Percentiles rank a stretch among this genome's conserved stretches.
phyloP scores from a whole-genome alignment of 2,888 invertebrate species.

The Galeopsomyia nigrocyanea region DNA sequence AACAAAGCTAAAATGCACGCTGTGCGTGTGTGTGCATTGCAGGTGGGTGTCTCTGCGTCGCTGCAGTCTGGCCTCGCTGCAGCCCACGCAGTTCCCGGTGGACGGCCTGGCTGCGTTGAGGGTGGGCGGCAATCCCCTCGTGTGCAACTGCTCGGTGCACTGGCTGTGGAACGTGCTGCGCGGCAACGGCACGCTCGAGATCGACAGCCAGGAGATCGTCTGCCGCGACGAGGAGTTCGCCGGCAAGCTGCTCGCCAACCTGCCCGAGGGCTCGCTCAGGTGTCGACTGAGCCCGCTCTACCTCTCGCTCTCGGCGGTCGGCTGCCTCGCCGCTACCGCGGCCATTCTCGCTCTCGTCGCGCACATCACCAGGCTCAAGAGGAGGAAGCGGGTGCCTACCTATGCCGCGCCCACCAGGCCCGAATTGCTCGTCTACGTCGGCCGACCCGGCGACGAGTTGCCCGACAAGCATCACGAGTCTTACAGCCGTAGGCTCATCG shows the following conservation, averaged over 20 bases:
- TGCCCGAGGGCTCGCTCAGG: slow-evolving; percentile 62
- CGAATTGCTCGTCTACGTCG: slow-evolving; percentile 66
- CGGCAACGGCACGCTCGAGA: slow-evolving; percentile 63
- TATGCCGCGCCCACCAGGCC: slow-evolving; percentile 63
- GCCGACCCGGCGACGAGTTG: slow-evolving; percentile 58
- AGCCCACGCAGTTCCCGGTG: slow-evolving; percentile 86
- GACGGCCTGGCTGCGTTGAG: slow-evolving; percentile 82
- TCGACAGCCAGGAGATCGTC: slow-evolving; percentile 63
- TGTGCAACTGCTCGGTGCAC: slow-evolving; percentile 88
- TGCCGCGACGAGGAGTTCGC: slow-evolving; percentile 65
- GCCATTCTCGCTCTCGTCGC: slow-evolving; percentile 64
- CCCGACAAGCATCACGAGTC: slow-evolving; percentile 62
- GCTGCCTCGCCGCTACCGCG: slow-evolving; percentile 63
- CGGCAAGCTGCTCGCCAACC: slow-evolving; percentile 62
- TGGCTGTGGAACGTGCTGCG: slow-evolving; percentile 86
- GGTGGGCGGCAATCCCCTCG: slow-evolving; percentile 86
- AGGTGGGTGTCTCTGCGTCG: slow-evolving; percentile 80
- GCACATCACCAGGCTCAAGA: slow-evolving; percentile 60
- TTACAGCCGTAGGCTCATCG: slow-evolving; percentile 61
- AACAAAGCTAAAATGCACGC: too few species aligned
- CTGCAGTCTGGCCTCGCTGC: slow-evolving; percentile 81
- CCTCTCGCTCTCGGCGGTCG: slow-evolving; percentile 64
- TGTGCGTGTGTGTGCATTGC: slow-evolving; percentile 5
- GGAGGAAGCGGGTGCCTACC: slow-evolving; percentile 59
- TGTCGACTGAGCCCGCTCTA: slow-evolving; percentile 64